phyloP scores from a whole-genome alignment of 2,113 vertebrate species.

The Emberiza fucata region DNA sequence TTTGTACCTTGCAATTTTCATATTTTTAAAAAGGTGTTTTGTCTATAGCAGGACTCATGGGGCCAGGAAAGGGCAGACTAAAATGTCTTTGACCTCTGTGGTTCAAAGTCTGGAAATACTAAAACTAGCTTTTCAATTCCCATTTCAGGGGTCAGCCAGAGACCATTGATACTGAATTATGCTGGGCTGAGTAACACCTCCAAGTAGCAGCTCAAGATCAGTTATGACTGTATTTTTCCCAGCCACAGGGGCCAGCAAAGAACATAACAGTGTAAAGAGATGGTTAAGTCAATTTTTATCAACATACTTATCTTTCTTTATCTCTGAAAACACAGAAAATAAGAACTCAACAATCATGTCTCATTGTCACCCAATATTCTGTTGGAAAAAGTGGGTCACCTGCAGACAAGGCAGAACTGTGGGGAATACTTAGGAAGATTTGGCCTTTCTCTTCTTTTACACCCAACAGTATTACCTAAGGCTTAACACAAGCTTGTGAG shows the following conservation, averaged over 20 bases:
- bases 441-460: not conserved
- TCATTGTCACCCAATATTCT: not conserved
- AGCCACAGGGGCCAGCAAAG: not conserved
- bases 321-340: not conserved
- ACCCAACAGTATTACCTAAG: not conserved
- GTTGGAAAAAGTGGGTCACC: not conserved
- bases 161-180: not conserved
- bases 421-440: not conserved
- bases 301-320: not conserved
- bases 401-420: not conserved
- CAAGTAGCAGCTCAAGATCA: not conserved
- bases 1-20: not conserved
- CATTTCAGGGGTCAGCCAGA: not conserved
- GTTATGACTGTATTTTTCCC: not conserved
- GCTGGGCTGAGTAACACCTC: not conserved
- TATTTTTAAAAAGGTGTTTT: not conserved
- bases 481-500: rapidly evolving
- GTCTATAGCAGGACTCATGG: not conserved
- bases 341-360: not conserved
- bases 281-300: not conserved
- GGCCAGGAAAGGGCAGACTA: not conserved
- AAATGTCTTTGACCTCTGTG: not conserved
- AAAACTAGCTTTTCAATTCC: not conserved
- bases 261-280: not conserved
- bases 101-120: not conserved